Evolutionary conservation across 2,797 vertebrate genomes (phyloP).

Genomic region (Peromyscus nudipes): DNA sequence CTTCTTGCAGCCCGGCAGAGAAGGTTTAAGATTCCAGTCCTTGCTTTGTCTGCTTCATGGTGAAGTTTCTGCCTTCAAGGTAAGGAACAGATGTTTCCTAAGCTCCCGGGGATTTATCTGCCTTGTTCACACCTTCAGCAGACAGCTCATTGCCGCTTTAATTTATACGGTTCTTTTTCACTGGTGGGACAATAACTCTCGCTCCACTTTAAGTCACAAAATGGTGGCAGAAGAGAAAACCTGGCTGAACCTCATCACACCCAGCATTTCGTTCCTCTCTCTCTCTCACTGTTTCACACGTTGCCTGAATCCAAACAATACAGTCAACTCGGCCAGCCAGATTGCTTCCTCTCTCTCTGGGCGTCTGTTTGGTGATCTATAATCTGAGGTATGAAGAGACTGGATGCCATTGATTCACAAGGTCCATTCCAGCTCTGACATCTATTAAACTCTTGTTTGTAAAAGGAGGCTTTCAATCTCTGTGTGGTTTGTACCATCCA

Average conservation of each 20-base stretch:
- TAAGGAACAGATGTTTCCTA: constrained; percentile 86
- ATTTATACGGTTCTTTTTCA: constrained; percentile 78
- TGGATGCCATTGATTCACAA: neutral
- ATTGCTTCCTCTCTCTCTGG: neutral
- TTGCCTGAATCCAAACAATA: constrained; percentile 3
- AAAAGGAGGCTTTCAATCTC: constrained; percentile 29
- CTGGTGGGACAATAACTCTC: constrained; percentile 68
- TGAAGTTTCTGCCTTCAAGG: constrained; percentile 80
- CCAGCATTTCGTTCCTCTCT: neutral
- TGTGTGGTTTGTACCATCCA: neutral
- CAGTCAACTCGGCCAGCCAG: neutral
- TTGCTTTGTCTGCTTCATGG: constrained; percentile 69
- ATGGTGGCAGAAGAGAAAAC: constrained; percentile 30
- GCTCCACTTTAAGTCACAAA: constrained; percentile 65
- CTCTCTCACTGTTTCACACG: accelerated
- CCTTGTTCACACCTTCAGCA: constrained; percentile 86
- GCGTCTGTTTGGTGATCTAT: constrained; percentile 35
- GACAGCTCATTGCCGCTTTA: constrained; percentile 82
- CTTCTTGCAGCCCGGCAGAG: constrained; percentile 66
- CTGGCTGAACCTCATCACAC: accelerated
- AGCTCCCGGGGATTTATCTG: constrained; percentile 83
- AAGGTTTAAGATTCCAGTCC: constrained; percentile 61
- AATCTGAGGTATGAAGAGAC: neutral
- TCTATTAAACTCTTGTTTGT: constrained; percentile 45
- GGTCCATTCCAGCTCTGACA: constrained; percentile 55